Base-by-base conservation (phyloP, 2,888 invertebrate species). In the Hydropsyche betteni region DNA sequence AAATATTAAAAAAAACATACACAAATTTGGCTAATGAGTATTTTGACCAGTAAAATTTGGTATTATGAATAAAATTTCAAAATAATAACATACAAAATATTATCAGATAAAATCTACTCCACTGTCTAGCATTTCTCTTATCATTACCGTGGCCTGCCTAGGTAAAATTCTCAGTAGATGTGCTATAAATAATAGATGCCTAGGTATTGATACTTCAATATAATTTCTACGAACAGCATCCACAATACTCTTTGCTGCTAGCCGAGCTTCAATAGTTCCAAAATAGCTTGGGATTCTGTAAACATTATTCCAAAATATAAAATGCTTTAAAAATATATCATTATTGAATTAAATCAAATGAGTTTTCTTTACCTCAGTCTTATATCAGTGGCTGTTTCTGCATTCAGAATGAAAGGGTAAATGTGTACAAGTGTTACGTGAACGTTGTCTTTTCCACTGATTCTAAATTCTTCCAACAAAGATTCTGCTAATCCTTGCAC, bases 401-500 rank as follows among this genome's bases (percentile, higher is more conserved):
- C 86, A 58, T 86, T 86, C 16, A 91, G 86, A 78, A 91, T 89
- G 78, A 91, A 90, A 0, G 91, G 91, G 81, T 91, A 91, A 68
- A 91, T 85, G 79, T 91, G 90, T 33, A 87, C 87, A 3, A 91
- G 83, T 0, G 90, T 90, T 12, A 90, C 87, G 81, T 88, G 85
- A 0, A 91, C 88, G 75, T 88, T 88, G 80, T 87, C 84, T 71
- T 85, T 84, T 79, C 89, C 89, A 44, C 87, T 86, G 55, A 89
- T 86, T 53, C 90, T 86, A 0, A 91, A 83, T 80, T 91, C 90
- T 80, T 89, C 89, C 81, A 88, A 87, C 4, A 91, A 82, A 0
- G 90, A 89, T 81, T 91, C 90, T 0, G 90, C 89, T 51, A 91
- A 83, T 3, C 91, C 91, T 81, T 90, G 89, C 0, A 91, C 88